phyloP scores from a whole-genome alignment of 1,140 invertebrate species.

The Pygmarrhopalites habei region DNA sequence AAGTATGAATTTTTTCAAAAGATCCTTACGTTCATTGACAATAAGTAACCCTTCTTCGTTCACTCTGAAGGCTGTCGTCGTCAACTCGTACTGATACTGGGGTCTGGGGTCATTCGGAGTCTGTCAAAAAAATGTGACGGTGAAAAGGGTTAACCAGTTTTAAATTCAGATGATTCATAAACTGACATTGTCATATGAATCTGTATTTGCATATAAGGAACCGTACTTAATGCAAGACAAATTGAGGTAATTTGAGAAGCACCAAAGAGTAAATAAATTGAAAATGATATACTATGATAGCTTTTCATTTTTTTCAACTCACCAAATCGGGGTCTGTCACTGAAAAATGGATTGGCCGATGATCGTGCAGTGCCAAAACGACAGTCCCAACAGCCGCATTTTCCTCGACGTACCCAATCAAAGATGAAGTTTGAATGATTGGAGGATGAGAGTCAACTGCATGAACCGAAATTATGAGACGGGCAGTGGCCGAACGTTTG shows the following conservation, averaged over 20 bases:
- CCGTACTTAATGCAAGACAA: no score
- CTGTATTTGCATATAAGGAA: no score
- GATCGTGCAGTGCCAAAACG: constrained; percentile 57
- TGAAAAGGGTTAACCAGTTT: constrained; percentile 7
- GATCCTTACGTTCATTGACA: no score
- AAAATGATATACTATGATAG: no score
- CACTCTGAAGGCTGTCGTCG: constrained; percentile 73
- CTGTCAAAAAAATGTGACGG: constrained; percentile 46
- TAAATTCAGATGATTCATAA: background rate
- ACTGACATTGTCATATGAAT: no score
- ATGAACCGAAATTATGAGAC: constrained; percentile 68
- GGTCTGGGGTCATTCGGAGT: constrained; percentile 61
- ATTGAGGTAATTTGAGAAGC: no score
- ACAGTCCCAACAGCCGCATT: constrained; percentile 75
- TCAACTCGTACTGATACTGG: constrained; percentile 71
- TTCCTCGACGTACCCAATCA: constrained; percentile 73
- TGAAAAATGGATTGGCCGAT: constrained; percentile 59
- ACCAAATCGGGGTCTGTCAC: constrained; percentile 78
- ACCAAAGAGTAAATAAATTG: no score
- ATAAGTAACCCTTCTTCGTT: constrained; percentile 63
- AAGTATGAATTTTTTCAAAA: no score
- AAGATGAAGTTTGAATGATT: constrained; percentile 59
- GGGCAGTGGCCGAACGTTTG: constrained; percentile 69
- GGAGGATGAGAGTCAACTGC: constrained; percentile 79
- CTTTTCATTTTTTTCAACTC: no score